Percentiles rank a stretch among this genome's conserved stretches.
Evolutionary conservation across 1,140 invertebrate genomes (phyloP).

Genomic region (Aricia agestis): DNA sequence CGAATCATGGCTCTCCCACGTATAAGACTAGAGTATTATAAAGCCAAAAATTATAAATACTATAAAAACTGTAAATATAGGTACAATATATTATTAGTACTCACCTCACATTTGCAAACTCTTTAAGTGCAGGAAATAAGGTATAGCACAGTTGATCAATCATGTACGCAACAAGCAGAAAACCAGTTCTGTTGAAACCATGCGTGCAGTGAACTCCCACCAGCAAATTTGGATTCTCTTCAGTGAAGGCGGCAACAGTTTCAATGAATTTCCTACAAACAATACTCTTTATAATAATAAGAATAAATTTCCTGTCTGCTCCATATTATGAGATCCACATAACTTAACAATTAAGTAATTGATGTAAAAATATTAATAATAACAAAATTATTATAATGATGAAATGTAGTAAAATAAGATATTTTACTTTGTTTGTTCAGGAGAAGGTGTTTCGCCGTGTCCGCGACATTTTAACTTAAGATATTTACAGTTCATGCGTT

Average conservation of each 20-base stretch:
- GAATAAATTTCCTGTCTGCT: background rate
- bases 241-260: slow-evolving; percentile 86
- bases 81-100: background rate
- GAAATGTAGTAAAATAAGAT: background rate
- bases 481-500: slow-evolving; percentile 86
- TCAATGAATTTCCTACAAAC: slow-evolving; percentile 81
- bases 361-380: background rate
- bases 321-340: no score
- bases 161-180: slow-evolving; percentile 93
- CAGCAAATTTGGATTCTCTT: slow-evolving; percentile 85
- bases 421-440: slow-evolving; percentile 81
- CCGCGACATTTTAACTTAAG: slow-evolving; percentile 92
- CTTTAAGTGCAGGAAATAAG: slow-evolving; percentile 86
- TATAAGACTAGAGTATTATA: no score
- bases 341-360: background rate
- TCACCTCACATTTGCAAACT: slow-evolving; percentile 84
- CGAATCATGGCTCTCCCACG: no score
- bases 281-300: slow-evolving; percentile 15
- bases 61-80: no score
- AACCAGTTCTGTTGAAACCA: slow-evolving; percentile 98
- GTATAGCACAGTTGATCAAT: slow-evolving; percentile 87
- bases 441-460: slow-evolving; percentile 86
- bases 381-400: background rate
- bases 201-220: slow-evolving; percentile 98
- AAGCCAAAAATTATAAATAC: no score